These are phyloP conservation scores for Psilopogon haemacephalus DNA, from an alignment of 2,113 vertebrate species.

Conservation along the genomic window DNA sequence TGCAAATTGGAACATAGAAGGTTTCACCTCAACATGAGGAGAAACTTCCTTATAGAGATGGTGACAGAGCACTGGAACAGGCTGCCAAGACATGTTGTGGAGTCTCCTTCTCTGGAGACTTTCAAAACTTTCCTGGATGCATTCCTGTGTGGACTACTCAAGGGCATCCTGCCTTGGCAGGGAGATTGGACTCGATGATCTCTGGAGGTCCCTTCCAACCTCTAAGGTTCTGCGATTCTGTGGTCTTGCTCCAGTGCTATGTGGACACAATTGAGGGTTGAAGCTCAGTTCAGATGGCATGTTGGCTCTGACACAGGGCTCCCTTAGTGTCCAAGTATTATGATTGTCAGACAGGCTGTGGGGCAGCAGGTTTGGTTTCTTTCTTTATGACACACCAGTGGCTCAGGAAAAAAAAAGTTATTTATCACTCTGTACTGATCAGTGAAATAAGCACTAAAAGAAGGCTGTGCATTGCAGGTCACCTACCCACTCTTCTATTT, in stretches of 20 bases:
- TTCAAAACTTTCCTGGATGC: too few relatives aligned
- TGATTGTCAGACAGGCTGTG: not conserved
- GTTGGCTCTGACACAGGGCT: not conserved
- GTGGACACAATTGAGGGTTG: accelerated
- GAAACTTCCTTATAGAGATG: too few relatives aligned
- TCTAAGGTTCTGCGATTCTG: too few relatives aligned
- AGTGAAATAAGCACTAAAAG: not conserved
- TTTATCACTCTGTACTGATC: slow-evolving; percentile 16
- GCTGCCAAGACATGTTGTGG: too few relatives aligned
- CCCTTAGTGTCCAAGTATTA: not conserved
- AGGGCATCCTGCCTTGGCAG: too few relatives aligned
- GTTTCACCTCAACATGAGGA: too few relatives aligned
- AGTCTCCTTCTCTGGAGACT: too few relatives aligned
- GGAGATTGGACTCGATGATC: too few relatives aligned
- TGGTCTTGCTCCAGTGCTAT: not conserved
- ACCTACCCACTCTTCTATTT: not conserved
- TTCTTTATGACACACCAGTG: not conserved
- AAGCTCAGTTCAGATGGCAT: not conserved
- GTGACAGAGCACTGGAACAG: too few relatives aligned
- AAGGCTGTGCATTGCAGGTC: not conserved
- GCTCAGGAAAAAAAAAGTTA: not conserved
- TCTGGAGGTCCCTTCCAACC: too few relatives aligned
- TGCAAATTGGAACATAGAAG: too few relatives aligned
- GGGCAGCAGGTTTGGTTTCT: not conserved
- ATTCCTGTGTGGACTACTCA: too few relatives aligned